Evolutionary conservation across 2,797 vertebrate genomes (phyloP).

Genomic region (Sebastes iracundus): DNA sequence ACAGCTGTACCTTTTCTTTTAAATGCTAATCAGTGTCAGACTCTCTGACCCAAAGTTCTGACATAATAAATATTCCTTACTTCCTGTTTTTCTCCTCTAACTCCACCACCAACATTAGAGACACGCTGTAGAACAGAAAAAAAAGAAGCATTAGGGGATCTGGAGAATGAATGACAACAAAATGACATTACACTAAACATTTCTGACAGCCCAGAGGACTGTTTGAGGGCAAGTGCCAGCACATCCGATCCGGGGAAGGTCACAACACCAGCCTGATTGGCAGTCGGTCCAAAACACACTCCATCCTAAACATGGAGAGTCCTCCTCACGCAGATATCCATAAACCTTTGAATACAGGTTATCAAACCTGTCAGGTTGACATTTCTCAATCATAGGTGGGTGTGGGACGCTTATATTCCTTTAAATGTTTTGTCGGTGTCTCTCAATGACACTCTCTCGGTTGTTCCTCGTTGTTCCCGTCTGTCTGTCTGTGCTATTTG

Average conservation of each 20-base stretch:
- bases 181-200: slow-evolving; percentile 66
- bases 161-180: slow-evolving; percentile 62
- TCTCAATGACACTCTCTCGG: slow-evolving; percentile 24
- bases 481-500: slow-evolving; percentile 51
- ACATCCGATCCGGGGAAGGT: slow-evolving; percentile 40
- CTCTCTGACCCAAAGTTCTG: neutral
- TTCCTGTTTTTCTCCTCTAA: neutral
- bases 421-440: slow-evolving; percentile 21
- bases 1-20: neutral
- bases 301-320: slow-evolving; percentile 7
- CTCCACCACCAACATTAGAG: slow-evolving; percentile 32
- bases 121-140: slow-evolving; percentile 37
- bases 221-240: slow-evolving; percentile 36
- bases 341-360: slow-evolving; percentile 31
- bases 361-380: slow-evolving; percentile 33
- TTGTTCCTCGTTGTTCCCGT: slow-evolving; percentile 1
- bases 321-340: slow-evolving; percentile 35
- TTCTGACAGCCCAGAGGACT: slow-evolving; percentile 43
- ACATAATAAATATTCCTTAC: neutral
- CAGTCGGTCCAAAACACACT: slow-evolving; percentile 43
- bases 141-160: slow-evolving; percentile 30
- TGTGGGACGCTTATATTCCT: neutral
- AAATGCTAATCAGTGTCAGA: slow-evolving; percentile 15
- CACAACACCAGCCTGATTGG: slow-evolving; percentile 43
- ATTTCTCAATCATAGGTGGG: slow-evolving; percentile 33